Evolutionary conservation across 1,140 invertebrate genomes (phyloP), one percentile per base, ranked within the genome.

Genomic region (Megalonaias nervosa): DNA sequence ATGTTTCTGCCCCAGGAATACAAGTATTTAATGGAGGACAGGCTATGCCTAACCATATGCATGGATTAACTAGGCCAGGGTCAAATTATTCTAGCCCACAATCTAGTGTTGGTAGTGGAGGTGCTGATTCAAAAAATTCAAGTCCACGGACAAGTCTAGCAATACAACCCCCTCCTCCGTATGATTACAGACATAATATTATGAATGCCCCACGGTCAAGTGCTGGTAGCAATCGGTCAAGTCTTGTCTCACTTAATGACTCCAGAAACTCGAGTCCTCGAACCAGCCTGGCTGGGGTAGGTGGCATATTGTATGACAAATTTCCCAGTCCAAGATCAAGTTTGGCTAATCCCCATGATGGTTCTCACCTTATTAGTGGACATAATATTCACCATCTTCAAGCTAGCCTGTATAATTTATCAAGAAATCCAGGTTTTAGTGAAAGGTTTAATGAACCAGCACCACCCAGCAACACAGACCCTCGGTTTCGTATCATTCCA

Each of bases 31-130:
- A 48, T 48, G 38, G 38, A 48, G 38, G 2, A 48, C 38, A 48
- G 11, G 11, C 38, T 48, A 11, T 48, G 38, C 11, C 38, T 48
- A 48, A 48, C 9, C 38, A 48, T 48, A 48, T 48, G 38, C 38
- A 48, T 48, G 6, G 6, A 48, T 48, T 48, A 48, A 48, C 38
- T 48, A 48, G 38, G 38, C 38, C 38, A 48, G 81, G 85, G 73
- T 91, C 91, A 0, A 86, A 88, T 72, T 91, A 91, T 81, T 91
- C 93, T 82, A 92, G 93, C 74, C 92, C 92, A 64, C 90, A 92
- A 67, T 92, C 92, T 74, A 93, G 92, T 87, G 86, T 93, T 31
- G 93, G 93, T 84, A 92, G 93, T 76, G 92, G 93, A 75, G 92
- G 93, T 76, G 92, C 93, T 82, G 93, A 91, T 82, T 92, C 94